These are phyloP conservation scores for Eristalinus sepulchralis DNA, from an alignment of 2,888 invertebrate species.

Conservation along the genomic window DNA sequence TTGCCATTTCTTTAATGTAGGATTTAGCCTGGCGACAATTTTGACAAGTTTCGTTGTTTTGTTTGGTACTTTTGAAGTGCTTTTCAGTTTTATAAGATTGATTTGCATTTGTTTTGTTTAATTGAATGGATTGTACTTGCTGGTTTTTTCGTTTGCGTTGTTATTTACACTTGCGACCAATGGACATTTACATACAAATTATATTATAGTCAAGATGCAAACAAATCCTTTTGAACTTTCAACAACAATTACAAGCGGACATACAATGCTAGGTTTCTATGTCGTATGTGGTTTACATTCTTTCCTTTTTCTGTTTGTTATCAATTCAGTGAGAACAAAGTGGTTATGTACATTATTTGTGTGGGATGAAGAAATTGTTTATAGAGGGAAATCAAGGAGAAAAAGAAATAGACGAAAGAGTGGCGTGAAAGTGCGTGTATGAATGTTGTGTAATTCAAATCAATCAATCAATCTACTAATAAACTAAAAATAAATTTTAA, in stretches of 20 bases:
- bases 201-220: slow-evolving; percentile 51
- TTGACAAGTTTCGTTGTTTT: slow-evolving; percentile 43
- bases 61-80: slow-evolving; percentile 33
- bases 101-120: slow-evolving; percentile 31
- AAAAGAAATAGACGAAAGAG: background rate
- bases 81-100: slow-evolving; percentile 11
- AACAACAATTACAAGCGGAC: slow-evolving; percentile 62
- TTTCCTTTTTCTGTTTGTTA: slow-evolving; percentile 13
- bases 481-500: background rate
- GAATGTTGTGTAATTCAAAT: background rate
- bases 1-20: slow-evolving; percentile 80
- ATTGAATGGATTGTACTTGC: background rate
- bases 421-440: background rate
- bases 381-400: background rate
- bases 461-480: background rate
- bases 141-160: slow-evolving; percentile 23
- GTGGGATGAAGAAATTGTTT: background rate
- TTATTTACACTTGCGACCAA: slow-evolving; percentile 64
- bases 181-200: slow-evolving; percentile 31
- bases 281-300: slow-evolving; percentile 35
- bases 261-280: slow-evolving; percentile 53
- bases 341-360: background rate
- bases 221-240: slow-evolving; percentile 57
- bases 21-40: slow-evolving; percentile 76
- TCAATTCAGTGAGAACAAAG: background rate